Evolutionary conservation across 2,888 invertebrate genomes (phyloP).

Genomic region (Dione juno): DNA sequence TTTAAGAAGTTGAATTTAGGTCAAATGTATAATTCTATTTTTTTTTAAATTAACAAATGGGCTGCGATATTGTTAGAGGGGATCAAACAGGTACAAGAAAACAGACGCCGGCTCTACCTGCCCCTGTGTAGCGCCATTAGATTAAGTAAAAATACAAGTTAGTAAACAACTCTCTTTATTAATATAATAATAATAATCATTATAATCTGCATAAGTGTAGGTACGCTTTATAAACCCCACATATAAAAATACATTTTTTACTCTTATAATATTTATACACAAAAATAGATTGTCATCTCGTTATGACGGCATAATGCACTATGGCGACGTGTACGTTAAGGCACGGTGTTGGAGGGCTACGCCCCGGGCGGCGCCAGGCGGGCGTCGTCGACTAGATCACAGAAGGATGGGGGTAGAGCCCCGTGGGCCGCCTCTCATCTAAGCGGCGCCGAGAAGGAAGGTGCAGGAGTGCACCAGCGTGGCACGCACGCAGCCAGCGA

Average conservation of each 20-base stretch:
- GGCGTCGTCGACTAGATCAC: slow-evolving; percentile 83
- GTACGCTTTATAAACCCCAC: slow-evolving; percentile 78
- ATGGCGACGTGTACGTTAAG: slow-evolving; percentile 80
- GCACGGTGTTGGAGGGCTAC: slow-evolving; percentile 79
- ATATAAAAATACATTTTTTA: slow-evolving; percentile 81
- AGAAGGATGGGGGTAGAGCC: slow-evolving; percentile 70
- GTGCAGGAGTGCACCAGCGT: slow-evolving; percentile 88
- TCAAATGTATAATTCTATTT: background rate
- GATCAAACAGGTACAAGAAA: slow-evolving; percentile 47
- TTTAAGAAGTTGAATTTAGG: too few species aligned
- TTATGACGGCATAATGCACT: slow-evolving; percentile 80
- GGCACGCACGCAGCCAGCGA: slow-evolving; percentile 68
- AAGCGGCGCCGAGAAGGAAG: slow-evolving; percentile 80
- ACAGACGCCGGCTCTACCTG: slow-evolving; percentile 71
- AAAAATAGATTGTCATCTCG: slow-evolving; percentile 77
- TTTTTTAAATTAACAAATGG: background rate
- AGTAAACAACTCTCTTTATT: slow-evolving; percentile 80
- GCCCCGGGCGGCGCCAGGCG: slow-evolving; percentile 80
- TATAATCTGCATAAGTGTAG: slow-evolving; percentile 77
- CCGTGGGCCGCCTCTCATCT: slow-evolving; percentile 75
- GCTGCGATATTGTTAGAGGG: slow-evolving; percentile 23
- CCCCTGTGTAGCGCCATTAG: slow-evolving; percentile 48
- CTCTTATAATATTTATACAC: slow-evolving; percentile 65
- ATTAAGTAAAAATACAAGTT: slow-evolving; percentile 66
- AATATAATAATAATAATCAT: slow-evolving; percentile 71